Conservation (phyloP, 2,113 vertebrate genomes). For the Piprites chloris region DNA sequence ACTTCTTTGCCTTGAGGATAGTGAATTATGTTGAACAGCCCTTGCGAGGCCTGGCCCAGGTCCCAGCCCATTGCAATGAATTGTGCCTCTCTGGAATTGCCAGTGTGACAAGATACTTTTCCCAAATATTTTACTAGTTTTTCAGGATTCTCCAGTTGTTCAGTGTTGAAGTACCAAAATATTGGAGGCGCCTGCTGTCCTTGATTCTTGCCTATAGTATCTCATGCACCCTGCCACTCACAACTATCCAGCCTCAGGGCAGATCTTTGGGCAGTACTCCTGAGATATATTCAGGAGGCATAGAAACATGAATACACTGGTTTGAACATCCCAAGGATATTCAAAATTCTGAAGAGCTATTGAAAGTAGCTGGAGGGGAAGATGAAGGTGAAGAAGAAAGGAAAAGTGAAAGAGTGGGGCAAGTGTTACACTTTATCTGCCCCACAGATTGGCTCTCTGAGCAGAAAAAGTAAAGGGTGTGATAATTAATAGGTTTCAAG, state of each 20-base stretch:
- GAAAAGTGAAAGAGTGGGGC: background rate
- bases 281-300: background rate
- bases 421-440: background rate
- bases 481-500: background rate
- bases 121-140: background rate
- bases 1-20: background rate
- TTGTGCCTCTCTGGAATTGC: background rate
- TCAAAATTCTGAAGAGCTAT: background rate
- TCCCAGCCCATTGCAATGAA: background rate
- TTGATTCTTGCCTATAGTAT: background rate
- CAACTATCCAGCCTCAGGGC: background rate
- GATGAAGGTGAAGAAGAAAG: background rate
- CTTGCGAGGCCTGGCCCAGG: background rate
- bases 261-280: background rate
- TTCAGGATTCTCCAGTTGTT: background rate
- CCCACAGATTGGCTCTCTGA: background rate
- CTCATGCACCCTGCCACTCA: background rate
- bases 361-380: background rate
- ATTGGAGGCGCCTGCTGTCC: background rate
- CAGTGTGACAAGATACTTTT: background rate
- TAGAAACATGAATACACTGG: rapidly evolving
- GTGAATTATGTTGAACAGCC: background rate
- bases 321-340: background rate
- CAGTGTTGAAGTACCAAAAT: background rate
- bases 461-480: background rate